A percentile compares a stretch with the other conserved stretches of the same genome.
Evolutionary conservation across 2,797 vertebrate species (phyloP).

Genomic region (Tapirus indicus): DNA sequence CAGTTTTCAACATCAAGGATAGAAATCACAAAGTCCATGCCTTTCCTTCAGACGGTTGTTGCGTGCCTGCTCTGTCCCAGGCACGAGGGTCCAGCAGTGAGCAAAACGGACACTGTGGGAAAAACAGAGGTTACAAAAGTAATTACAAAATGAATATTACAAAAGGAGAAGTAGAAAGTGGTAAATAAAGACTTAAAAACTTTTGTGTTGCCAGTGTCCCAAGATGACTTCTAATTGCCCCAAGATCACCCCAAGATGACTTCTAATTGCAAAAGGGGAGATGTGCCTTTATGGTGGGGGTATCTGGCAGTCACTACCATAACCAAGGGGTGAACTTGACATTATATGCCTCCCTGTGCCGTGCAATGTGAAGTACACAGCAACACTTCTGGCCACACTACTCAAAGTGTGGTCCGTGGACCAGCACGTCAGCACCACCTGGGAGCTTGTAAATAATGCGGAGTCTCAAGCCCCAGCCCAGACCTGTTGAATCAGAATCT

Average conservation of each 20-base stretch:
- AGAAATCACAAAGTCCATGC: slow-evolving; percentile 6
- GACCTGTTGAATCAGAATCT: background rate
- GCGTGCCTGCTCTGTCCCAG: too few species aligned
- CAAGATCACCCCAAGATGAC: background rate
- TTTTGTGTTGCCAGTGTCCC: background rate
- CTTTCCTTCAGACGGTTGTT: background rate
- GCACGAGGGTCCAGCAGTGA: background rate
- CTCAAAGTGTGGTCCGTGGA: background rate
- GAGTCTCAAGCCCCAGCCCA: background rate
- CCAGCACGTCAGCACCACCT: background rate
- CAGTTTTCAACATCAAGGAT: background rate
- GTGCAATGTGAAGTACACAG: background rate
- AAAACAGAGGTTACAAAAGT: background rate
- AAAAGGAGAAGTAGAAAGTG: background rate
- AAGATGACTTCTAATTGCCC: background rate
- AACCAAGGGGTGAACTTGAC: background rate
- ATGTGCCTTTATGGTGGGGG: background rate
- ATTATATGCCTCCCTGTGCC: background rate
- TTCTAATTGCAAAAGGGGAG: background rate
- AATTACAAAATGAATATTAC: background rate
- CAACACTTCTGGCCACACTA: background rate
- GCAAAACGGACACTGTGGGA: background rate
- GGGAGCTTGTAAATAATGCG: background rate
- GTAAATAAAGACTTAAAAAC: slow-evolving; percentile 9
- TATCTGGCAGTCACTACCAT: background rate